Base-by-base conservation (phyloP, 2,888 invertebrate genomes). In the Alsophila aescularia region DNA sequence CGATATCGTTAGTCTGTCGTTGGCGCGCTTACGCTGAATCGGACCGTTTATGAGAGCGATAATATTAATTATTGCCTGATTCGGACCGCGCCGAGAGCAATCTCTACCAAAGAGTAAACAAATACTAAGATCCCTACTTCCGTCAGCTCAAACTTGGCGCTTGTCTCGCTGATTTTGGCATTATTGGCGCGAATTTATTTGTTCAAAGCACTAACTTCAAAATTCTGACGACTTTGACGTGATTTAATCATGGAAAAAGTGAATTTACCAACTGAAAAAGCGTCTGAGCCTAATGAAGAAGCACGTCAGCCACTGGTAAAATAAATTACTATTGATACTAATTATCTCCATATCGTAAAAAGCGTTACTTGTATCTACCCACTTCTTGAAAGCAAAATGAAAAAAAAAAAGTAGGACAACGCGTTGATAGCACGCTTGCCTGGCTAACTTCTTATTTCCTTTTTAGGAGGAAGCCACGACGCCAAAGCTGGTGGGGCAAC, bases 251-350 rank as follows among this genome's bases (percentile, higher is more conserved):
- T 84, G 83, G 69, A 79, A 54, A 74, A 74, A 41, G 81, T 67
- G 14, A 74, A 79, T 66, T 73, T 87, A 69, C 85, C 90, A 2
- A 66, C 60, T 15, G 81, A 79, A 71, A 80, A 67, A 12, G 89
- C 90, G 32, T 66, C 66, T 39, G 85, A 86, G 67, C 88, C 90
- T 4, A 47, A 65, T 42, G 88, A 90, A 77, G 78, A 74, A 66
- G 90, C 89, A 39, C 67, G 56, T 43, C 84, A 85, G 59, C 81
- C 82, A 29, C 42, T 56, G 67, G 83, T 84, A 75, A 41, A 13
- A 16, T 6, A n/a, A 5, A 29, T 29, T 29, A 27, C 18, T 7
- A 27, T 7, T 3, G 7, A 2, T 27, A 27, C 2, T 29, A n/a
- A n/a, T 5, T n/a, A 29, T 2, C 29, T 3, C 9, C 2, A 8